Evolutionary conservation across 2,888 invertebrate species (phyloP).

Genomic region (Polia nebulosa): DNA sequence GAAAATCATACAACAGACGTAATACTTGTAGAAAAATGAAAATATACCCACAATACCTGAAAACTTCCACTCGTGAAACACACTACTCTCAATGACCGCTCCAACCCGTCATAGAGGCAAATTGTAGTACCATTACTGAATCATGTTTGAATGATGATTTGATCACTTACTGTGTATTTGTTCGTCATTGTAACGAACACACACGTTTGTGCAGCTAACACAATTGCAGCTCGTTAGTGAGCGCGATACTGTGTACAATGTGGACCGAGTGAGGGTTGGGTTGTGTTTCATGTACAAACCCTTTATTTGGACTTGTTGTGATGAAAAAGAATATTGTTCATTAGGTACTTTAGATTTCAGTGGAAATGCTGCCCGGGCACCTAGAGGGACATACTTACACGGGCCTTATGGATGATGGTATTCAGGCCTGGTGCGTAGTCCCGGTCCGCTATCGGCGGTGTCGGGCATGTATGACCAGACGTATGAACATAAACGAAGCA

Average conservation of each 20-base stretch:
- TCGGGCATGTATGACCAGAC: too few species aligned
- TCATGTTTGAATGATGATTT: slow-evolving; percentile 44
- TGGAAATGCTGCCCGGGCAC: too few species aligned
- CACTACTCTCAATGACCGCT: background rate
- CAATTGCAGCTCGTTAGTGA: slow-evolving; percentile 40
- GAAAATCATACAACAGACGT: background rate
- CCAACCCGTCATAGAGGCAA: slow-evolving; percentile 13
- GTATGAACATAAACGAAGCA: background rate
- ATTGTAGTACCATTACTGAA: slow-evolving; percentile 35
- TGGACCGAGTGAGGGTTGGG: background rate
- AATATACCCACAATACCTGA: background rate
- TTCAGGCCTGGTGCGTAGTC: background rate
- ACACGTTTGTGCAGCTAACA: slow-evolving; percentile 26
- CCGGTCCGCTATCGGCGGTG: too few species aligned
- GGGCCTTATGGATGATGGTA: background rate
- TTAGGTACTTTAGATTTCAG: background rate
- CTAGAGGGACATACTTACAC: background rate
- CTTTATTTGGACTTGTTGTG: background rate
- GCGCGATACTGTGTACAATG: slow-evolving; percentile 2
- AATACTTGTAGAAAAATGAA: background rate
- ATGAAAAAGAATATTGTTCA: background rate
- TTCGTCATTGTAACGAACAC: slow-evolving; percentile 19
- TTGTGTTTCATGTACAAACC: background rate
- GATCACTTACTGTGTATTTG: slow-evolving; percentile 21
- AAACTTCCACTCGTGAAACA: background rate